Conservation (phyloP, 2,888 invertebrate genomes). For the Spicauda simplicius region DNA sequence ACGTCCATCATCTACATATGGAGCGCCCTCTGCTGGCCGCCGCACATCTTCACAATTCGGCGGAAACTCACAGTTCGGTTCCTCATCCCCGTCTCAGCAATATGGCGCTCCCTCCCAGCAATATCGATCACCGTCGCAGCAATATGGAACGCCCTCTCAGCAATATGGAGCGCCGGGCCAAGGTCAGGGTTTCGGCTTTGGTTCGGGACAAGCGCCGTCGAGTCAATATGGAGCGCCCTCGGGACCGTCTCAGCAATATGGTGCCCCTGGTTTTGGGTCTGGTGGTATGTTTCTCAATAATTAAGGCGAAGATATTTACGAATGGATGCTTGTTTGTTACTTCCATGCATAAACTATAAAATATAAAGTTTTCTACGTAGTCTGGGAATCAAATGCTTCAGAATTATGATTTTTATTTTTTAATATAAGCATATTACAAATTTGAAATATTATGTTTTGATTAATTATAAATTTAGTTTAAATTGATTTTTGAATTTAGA, state of each 20-base stretch:
- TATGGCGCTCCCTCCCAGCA: slow-evolving; percentile 46
- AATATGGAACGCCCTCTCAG: slow-evolving; percentile 23
- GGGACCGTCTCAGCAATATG: slow-evolving; percentile 57
- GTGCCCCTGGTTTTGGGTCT: slow-evolving; percentile 56
- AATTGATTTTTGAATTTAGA: too few relatives aligned
- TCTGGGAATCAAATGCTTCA: too few relatives aligned
- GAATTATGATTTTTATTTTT: too few relatives aligned
- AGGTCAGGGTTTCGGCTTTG: slow-evolving; percentile 27
- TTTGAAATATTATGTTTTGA: too few relatives aligned
- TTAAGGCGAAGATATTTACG: too few relatives aligned
- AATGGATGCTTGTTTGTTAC: too few relatives aligned
- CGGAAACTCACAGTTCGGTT: too few relatives aligned
- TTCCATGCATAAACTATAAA: too few relatives aligned
- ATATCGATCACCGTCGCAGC: slow-evolving; percentile 4
- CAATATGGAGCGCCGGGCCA: slow-evolving; percentile 47
- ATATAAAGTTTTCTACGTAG: too few relatives aligned
- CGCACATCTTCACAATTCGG: slow-evolving; percentile 6
- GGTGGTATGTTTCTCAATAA: slow-evolving; percentile 32
- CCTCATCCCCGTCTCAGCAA: slow-evolving; percentile 35
- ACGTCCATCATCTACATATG: slow-evolving; percentile 70
- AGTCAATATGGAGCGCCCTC: slow-evolving; percentile 47
- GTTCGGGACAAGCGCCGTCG: slow-evolving; percentile 36
- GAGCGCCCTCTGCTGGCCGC: slow-evolving; percentile 49
- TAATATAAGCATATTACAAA: too few relatives aligned
- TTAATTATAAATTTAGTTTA: too few relatives aligned